phyloP scores from a whole-genome alignment of 2,113 vertebrate genomes.

The Solenodon paradoxus region DNA sequence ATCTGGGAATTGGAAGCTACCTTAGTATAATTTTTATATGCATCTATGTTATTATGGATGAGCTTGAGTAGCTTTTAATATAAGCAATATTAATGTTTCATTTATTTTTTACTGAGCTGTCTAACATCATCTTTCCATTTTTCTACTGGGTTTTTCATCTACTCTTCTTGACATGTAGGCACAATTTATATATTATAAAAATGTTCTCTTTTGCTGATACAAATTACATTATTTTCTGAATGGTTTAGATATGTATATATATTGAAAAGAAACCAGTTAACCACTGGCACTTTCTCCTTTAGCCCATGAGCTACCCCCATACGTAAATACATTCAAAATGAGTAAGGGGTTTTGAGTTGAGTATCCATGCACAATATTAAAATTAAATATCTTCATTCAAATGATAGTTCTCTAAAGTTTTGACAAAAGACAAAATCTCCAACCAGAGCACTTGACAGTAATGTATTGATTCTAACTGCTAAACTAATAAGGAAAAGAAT shows the following conservation, averaged over 20 bases:
- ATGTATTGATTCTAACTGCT: neutral
- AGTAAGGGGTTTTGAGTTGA: neutral
- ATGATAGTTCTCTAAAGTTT: neutral
- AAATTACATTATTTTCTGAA: neutral
- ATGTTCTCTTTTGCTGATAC: conserved; percentile 7
- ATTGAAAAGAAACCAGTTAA: neutral
- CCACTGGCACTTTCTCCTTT: neutral
- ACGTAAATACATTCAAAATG: conserved; percentile 42
- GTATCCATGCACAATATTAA: conserved; percentile 13
- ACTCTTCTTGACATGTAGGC: neutral
- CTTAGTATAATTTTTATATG: neutral
- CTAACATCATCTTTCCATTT: neutral
- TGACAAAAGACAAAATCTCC: neutral
- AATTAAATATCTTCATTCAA: neutral
- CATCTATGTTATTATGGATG: neutral
- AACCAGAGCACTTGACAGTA: neutral
- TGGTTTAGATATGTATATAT: conserved; percentile 42
- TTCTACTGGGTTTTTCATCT: neutral
- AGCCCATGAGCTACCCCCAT: neutral
- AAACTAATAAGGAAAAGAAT: conserved; percentile 29
- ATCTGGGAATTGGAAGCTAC: neutral
- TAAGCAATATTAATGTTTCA: neutral
- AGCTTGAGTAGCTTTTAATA: neutral
- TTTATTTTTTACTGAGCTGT: neutral
- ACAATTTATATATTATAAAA: neutral